These are phyloP conservation scores for Poeciliopsis turrubarensis DNA, from an alignment of 2,113 vertebrate genomes.

Conservation along the genomic window DNA sequence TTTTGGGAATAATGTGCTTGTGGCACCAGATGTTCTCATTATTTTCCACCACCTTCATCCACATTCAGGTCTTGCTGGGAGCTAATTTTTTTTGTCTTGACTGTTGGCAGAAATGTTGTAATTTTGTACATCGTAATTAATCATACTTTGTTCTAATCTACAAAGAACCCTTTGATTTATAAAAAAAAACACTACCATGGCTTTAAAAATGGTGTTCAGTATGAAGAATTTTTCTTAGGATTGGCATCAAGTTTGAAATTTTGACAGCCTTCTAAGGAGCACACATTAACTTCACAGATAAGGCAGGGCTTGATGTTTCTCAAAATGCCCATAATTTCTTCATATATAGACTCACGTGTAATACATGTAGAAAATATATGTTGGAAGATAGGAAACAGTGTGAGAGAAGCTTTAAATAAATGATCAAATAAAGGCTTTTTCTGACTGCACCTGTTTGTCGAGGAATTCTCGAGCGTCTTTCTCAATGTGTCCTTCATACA, in stretches of 20 bases:
- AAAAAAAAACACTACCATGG: too few relatives aligned
- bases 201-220: too few relatives aligned
- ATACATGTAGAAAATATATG: not conserved
- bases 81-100: not conserved
- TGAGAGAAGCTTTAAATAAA: not conserved
- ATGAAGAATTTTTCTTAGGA: too few relatives aligned
- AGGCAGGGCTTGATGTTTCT: not conserved
- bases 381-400: not conserved
- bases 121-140: too few relatives aligned
- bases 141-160: too few relatives aligned
- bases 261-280: too few relatives aligned
- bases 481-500: slow-evolving; percentile 95
- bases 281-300: not conserved
- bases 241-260: too few relatives aligned
- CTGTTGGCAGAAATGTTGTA: not conserved
- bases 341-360: not conserved
- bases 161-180: too few relatives aligned
- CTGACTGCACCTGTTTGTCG: slow-evolving; percentile 88
- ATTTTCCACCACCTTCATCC: not conserved
- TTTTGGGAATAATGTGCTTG: not conserved
- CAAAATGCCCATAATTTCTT: too few relatives aligned
- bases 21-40: not conserved
- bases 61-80: not conserved
- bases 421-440: not conserved
- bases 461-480: slow-evolving; percentile 94